Evolutionary conservation across 2,797 vertebrate genomes (phyloP), one percentile per base, ranked within the genome.

Genomic region (Miichthys miiuy): DNA sequence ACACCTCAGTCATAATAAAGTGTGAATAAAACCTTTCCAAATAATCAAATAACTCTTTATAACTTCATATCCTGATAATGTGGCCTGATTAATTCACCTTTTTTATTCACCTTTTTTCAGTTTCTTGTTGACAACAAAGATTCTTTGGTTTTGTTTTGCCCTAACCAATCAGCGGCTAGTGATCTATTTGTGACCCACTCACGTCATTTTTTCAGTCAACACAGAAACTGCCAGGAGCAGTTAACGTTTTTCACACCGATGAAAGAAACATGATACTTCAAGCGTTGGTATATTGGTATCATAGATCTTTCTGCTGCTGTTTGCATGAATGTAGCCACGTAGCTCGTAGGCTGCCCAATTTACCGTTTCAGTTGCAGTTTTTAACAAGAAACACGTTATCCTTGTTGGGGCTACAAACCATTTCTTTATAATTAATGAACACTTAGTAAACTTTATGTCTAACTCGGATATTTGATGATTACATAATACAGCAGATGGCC

Each of bases 121-220:
- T 42, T 63, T 63, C n/a, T 62, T 46, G 8, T 51, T 1, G 21
- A 58, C 18, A 69, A 57, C 14, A 14, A 13, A 42, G 11, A 14
- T 38, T 9, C 9, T 9, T 38, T 13, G 13, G 17, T 57, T 51
- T 62, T 69, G 34, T 41, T 68, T 44, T 20, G n/a, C 12, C 17
- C 46, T 13, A 4, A 44, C 42, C 42, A 44, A 44, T 44, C 42
- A 44, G 42, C 13, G 13, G 12, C 8, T 38, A 1, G 42, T 44
- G 42, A 44, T 14, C 3, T 14, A 14, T 44, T 44, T 14, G 13
- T 14, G 13, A 13, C 55, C 6, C 10, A 1, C 21, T 3, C 5
- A 27, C n/a, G 2, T 61, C 44, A 56, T 27, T 69, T 78, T 69
- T 78, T 61, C 27, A 75, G 30, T 17, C 34, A 34, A 51, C 38